These are phyloP conservation scores for Diploscapter pachys DNA, from an alignment of 1,140 invertebrate species.

Conservation along the genomic window DNA sequence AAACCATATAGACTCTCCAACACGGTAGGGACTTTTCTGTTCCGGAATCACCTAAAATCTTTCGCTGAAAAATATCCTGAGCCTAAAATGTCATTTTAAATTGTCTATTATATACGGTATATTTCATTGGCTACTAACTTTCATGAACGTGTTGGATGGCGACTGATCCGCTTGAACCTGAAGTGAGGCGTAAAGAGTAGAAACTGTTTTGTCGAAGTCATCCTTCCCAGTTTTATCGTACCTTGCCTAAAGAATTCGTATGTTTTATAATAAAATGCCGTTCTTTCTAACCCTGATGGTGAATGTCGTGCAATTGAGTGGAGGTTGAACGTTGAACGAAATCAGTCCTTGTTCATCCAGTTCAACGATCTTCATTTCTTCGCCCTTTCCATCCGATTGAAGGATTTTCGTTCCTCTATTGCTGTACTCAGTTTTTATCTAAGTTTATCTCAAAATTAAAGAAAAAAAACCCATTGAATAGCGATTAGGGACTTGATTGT, in stretches of 20 bases:
- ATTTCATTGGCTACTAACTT: constrained; percentile 71
- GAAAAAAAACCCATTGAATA: no score
- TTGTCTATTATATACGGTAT: constrained; percentile 65
- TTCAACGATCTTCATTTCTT: constrained; percentile 47
- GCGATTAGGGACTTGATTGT: background rate
- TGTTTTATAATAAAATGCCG: no score
- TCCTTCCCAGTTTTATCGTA: constrained; percentile 52
- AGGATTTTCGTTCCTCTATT: no score
- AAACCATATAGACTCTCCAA: no score
- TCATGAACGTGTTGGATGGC: constrained; percentile 51
- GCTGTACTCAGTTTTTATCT: no score
- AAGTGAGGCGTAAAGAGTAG: constrained; percentile 49
- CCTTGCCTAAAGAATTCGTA: constrained; percentile 27
- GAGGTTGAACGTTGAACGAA: constrained; percentile 49
- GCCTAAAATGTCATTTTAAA: constrained; percentile 57
- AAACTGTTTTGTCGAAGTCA: constrained; percentile 44
- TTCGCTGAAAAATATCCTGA: constrained; percentile 72
- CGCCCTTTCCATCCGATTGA: constrained; percentile 28
- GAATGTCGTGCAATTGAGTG: constrained; percentile 52
- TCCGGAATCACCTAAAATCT: constrained; percentile 66
- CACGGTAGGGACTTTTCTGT: constrained; percentile 59
- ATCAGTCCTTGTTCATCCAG: constrained; percentile 54
- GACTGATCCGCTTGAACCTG: constrained; percentile 51
- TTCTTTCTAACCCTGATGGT: constrained; percentile 33
- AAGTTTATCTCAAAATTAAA: no score